Base-by-base conservation (phyloP, 2,113 vertebrate species). In the Todiramphus chloris region DNA sequence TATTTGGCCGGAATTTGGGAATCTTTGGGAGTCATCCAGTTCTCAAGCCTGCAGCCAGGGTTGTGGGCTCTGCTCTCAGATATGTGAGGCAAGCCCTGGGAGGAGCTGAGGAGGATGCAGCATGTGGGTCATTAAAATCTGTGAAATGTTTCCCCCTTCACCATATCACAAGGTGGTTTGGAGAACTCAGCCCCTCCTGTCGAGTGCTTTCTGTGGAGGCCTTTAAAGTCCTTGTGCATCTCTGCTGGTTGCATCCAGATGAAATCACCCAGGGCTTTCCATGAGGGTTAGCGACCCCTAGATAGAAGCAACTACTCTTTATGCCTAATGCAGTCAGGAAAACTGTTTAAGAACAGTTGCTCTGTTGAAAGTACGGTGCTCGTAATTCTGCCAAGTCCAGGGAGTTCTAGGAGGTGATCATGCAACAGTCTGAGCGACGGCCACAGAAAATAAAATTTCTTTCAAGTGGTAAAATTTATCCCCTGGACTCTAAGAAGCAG, bases 91-190 rank as follows among this genome's bases (percentile, higher is more conserved):
- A 14, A 92, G 30, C 33, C 44, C 33, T 67, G 46, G 27, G 23
- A 51, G 41, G 11, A 60, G n/a, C 1, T 0, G 59, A 72, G 51
- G 53, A 87, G 24, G n/a, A 44, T 4, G 7, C 31, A 75, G 43
- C 9, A 11, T 18, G 24, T 4, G 9, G 6, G 19, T 24, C 35
- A 13, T 11, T 31, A 44, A 62, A 70, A 70, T 18, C 28, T 12
- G 11, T 67, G 35, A 46, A 60, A 11, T 18, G 5, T 16, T 92
- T 88, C 35, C 9, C 12, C 44, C 33, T 51, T 25, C 18, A 31
- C 24, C 11, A 1, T 48, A 15, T 28, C 33, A 17, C 4, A 2
- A 28, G 7, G 2, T 0, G 2, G 3, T 60, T 83, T 41, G 35
- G 73, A 67, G 70, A 70, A 80, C 43, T 27, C 20, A 13, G 33